phyloP scores from a whole-genome alignment of 2,113 vertebrate species.

The Saccopteryx bilineata region DNA sequence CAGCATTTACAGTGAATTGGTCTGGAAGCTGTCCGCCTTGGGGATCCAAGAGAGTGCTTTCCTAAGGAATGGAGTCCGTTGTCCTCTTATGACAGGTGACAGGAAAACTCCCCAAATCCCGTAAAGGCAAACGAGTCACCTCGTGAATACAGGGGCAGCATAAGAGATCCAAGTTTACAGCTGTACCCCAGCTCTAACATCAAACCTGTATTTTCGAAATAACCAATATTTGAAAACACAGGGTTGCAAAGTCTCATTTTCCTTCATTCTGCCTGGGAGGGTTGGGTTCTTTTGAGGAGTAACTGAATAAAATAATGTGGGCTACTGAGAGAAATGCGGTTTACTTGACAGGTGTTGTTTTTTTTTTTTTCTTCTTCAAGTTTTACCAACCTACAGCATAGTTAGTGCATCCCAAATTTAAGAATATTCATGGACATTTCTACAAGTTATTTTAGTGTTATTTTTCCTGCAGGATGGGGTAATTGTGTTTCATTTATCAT shows the following conservation, averaged over 20 bases:
- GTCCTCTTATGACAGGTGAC: not conserved
- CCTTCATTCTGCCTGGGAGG: not conserved
- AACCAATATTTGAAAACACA: not conserved
- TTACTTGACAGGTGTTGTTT: not conserved
- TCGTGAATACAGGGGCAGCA: not conserved
- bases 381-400: not conserved
- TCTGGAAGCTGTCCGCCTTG: not conserved
- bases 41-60: not conserved
- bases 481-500: slow-evolving; percentile 5
- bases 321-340: not conserved
- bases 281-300: not conserved
- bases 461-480: slow-evolving; percentile 36
- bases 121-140: fast-evolving
- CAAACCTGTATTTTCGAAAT: not conserved
- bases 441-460: slow-evolving; percentile 7
- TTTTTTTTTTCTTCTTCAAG: not conserved
- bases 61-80: not conserved
- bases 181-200: not conserved
- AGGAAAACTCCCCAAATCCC: not conserved
- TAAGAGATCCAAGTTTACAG: not conserved
- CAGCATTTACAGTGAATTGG: fast-evolving
- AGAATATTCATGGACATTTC: slow-evolving; percentile 3
- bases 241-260: not conserved
- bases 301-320: not conserved
- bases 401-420: not conserved